phyloP scores from a whole-genome alignment of 2,113 vertebrate genomes.

The Agapornis roseicollis region DNA sequence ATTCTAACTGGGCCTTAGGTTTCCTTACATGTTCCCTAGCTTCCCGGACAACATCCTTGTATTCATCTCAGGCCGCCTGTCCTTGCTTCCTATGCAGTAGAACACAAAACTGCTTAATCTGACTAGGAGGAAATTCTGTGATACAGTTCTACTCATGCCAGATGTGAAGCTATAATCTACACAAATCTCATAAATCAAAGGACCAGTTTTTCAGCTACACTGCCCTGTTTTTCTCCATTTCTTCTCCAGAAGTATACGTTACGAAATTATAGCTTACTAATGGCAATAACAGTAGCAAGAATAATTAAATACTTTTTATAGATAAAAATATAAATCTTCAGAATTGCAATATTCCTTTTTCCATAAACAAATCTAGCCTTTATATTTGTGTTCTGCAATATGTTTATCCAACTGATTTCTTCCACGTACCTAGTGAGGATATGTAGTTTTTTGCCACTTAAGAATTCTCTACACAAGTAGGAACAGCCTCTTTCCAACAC shows the following conservation, averaged over 20 bases:
- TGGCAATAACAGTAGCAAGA: neutral
- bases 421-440: neutral
- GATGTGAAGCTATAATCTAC: neutral
- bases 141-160: neutral
- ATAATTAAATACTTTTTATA: neutral
- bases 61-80: too few relatives aligned
- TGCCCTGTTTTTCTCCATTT: neutral
- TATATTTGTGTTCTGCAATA: neutral
- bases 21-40: too few relatives aligned
- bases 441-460: neutral
- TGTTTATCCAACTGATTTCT: neutral
- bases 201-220: neutral
- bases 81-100: neutral
- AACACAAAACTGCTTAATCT: neutral
- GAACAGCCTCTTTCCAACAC: neutral
- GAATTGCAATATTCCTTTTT: neutral
- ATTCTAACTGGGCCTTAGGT: too few relatives aligned
- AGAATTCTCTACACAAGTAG: neutral
- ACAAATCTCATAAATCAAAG: neutral
- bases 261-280: neutral
- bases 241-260: neutral
- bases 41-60: too few relatives aligned
- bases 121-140: neutral
- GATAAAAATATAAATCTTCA: neutral
- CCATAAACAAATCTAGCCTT: neutral